phyloP scores from a whole-genome alignment of 2,888 invertebrate species.

The Eupelmus urozonus region DNA sequence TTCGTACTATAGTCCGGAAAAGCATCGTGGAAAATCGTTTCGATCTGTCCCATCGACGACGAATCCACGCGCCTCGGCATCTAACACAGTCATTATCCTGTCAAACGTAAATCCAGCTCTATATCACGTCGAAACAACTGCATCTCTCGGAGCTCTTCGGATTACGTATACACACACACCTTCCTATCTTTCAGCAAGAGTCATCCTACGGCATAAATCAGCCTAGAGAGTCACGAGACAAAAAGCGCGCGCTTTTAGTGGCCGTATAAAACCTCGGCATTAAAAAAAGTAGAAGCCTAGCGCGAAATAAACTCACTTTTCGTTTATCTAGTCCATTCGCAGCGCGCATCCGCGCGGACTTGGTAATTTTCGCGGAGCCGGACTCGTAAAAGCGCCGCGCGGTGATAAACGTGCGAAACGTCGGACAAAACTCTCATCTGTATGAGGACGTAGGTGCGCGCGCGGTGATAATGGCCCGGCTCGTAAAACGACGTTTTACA shows the following conservation, averaged over 20 bases:
- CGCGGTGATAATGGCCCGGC: constrained; percentile 61
- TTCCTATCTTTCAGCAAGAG: constrained; percentile 2
- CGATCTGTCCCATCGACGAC: neutral
- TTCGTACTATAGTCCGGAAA: constrained; percentile 31
- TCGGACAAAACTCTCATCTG: constrained; percentile 35
- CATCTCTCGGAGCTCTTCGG: neutral
- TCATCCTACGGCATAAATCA: constrained; percentile 37
- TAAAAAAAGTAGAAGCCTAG: neutral
- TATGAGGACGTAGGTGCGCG: constrained; percentile 12
- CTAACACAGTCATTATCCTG: neutral
- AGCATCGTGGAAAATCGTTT: constrained; percentile 45
- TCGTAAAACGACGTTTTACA: constrained; percentile 64
- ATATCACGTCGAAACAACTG: too few relatives aligned
- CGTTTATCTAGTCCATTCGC: constrained; percentile 23
- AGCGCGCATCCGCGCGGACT: neutral
- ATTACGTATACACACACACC: neutral
- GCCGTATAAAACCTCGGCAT: neutral
- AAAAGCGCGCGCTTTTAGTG: neutral
- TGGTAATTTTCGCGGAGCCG: constrained; percentile 3
- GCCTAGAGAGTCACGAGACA: too few relatives aligned
- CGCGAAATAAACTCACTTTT: neutral
- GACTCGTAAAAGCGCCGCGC: constrained; percentile 22
- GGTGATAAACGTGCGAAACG: constrained; percentile 36
- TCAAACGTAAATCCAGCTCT: neutral
- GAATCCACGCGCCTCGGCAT: too few relatives aligned